Base-by-base conservation (phyloP, 2,797 vertebrate species). In the Parauchenoglanis punctatus region DNA sequence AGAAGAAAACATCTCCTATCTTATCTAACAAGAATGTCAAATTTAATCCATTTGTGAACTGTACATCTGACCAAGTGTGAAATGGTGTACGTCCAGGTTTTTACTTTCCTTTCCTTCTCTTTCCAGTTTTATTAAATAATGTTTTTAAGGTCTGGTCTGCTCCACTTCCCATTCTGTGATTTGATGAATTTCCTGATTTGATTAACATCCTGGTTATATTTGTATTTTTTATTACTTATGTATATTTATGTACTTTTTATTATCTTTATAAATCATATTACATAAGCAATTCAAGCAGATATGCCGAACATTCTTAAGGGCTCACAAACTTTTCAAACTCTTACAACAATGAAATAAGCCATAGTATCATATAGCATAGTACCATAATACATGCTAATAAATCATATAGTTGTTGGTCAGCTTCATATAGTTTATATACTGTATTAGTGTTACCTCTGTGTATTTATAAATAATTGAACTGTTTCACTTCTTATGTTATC, bases 401-500 rank as follows among this genome's bases (percentile, higher is more conserved):
- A 40, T 40, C 40, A 40, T 73, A 73, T 46, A 67, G 35, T 44
- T 72, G 10, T 23, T 73, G 8, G 40, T 46, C 20, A 46, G 68
- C 31, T 40, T 72, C 10, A 23, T 46, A 23, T 7, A 73, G 18
- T 46, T 44, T 44, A 46, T 73, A 35, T 68, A 68, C 35, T 72
- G 18, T 70, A 17, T 77, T 17, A 28, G 49, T 54, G 52, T 77
- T 31, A 35, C 18, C 12, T 59, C 31, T 40, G 17, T 81, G 58
- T 12, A 20, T 81, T 31, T 31, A 18, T 56, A 4, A 73, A 72
- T 6, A 75, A 75, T 75, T 77, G 13, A 56, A 17, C 15, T 31
- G 75, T 31, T 44, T 81, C 3, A 44, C 35, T 49, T 58, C 31
- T 88, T n/a, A 88, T 87, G 89, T 91, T 91, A 70, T 86, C 87